Percentiles rank a stretch among this genome's conserved stretches.
Evolutionary conservation across 2,888 invertebrate genomes (phyloP).

Genomic region (Parochlus steinenii): DNA sequence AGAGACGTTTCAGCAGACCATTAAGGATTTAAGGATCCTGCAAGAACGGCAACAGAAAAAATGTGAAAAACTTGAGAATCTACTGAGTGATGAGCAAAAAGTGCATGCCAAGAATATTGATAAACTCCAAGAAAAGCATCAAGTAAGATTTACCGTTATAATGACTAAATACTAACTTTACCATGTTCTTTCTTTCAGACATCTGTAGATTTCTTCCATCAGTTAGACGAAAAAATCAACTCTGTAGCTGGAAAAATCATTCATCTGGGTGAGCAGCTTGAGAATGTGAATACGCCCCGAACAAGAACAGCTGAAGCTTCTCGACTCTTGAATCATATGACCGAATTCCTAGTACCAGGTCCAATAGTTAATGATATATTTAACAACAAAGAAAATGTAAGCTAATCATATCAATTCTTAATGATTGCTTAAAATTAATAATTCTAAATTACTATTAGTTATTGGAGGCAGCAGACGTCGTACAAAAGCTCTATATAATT

Average conservation of each 20-base stretch:
- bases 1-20: slow-evolving; percentile 84
- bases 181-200: slow-evolving; percentile 32
- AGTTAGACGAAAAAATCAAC: slow-evolving; percentile 88
- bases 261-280: slow-evolving; percentile 95
- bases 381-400: slow-evolving; percentile 62
- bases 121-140: slow-evolving; percentile 72
- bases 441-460: slow-evolving; percentile 36
- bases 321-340: slow-evolving; percentile 77
- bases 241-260: slow-evolving; percentile 94
- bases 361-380: slow-evolving; percentile 75
- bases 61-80: slow-evolving; percentile 64
- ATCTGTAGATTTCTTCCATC: slow-evolving; percentile 76
- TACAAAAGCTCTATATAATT: slow-evolving; percentile 89
- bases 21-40: slow-evolving; percentile 59
- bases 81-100: slow-evolving; percentile 73
- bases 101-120: slow-evolving; percentile 63
- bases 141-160: slow-evolving; percentile 33
- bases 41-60: slow-evolving; percentile 76
- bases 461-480: slow-evolving; percentile 91
- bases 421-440: neutral
- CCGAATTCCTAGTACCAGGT: slow-evolving; percentile 77
- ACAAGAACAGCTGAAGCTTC: slow-evolving; percentile 91
- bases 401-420: slow-evolving; percentile 11
- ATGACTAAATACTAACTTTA: too few species aligned
- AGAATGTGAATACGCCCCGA: slow-evolving; percentile 88